Percentiles rank a stretch among this genome's conserved stretches.
phyloP scores from a whole-genome alignment of 2,113 vertebrate genomes.

The Echinops telfairi region DNA sequence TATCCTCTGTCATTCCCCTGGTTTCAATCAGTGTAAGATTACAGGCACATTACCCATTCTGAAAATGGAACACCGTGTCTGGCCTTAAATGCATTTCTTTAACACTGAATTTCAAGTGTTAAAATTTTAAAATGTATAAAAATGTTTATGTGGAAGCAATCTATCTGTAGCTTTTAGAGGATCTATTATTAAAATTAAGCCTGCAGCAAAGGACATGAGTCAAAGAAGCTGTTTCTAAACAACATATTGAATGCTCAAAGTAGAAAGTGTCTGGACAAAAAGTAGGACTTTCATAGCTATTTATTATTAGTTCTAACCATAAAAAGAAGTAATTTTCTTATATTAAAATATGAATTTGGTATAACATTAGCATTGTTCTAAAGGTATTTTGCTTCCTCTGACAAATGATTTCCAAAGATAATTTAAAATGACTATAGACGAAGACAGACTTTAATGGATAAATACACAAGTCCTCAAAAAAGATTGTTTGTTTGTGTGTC shows the following conservation, averaged over 20 bases:
- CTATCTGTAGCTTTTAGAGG: slow-evolving; percentile 41
- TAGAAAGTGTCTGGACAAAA: slow-evolving; percentile 36
- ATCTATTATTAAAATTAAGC: slow-evolving; percentile 77
- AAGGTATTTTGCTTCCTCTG: not conserved
- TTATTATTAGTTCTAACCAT: not conserved
- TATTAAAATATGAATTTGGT: slow-evolving; percentile 5
- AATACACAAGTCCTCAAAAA: not conserved
- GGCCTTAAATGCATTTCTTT: slow-evolving; percentile 59
- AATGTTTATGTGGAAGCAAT: slow-evolving; percentile 58
- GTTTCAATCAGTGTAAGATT: slow-evolving; percentile 56
- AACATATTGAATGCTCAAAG: slow-evolving; percentile 52
- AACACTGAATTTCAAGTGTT: slow-evolving; percentile 37
- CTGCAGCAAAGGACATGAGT: slow-evolving; percentile 68
- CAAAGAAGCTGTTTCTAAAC: slow-evolving; percentile 74
- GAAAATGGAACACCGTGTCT: slow-evolving; percentile 21
- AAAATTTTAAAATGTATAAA: slow-evolving; percentile 58
- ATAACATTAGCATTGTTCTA: not conserved
- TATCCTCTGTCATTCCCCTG: slow-evolving; percentile 32
- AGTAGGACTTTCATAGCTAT: slow-evolving; percentile 31
- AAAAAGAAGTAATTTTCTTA: slow-evolving; percentile 2
- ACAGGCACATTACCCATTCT: slow-evolving; percentile 22
- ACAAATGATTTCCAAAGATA: not conserved
- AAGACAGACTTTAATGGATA: not conserved
- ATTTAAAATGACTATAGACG: not conserved
- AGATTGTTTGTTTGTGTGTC: not conserved